Base-by-base conservation (phyloP, 2,888 invertebrate species). In the Aspidapion aeneum region DNA sequence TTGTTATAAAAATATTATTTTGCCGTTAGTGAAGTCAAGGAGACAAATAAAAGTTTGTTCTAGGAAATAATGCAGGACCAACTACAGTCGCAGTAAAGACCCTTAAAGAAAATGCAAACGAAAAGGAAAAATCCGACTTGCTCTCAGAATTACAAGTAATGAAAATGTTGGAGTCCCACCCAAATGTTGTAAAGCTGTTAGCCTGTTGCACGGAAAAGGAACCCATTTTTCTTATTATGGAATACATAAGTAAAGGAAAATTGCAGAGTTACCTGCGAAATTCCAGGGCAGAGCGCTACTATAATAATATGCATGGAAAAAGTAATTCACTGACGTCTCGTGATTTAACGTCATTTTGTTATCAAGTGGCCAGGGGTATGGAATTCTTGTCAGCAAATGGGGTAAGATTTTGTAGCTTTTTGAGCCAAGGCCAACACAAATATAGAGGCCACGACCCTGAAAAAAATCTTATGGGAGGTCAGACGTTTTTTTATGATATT, bases 21-120 rank as follows among this genome's bases (percentile, higher is more conserved):
- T n/a, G n/a, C n/a, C n/a, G n/a, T n/a, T n/a, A n/a, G n/a, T n/a
- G n/a, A n/a, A n/a, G n/a, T n/a, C n/a, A n/a, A n/a, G n/a, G n/a
- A n/a, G n/a, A n/a, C n/a, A n/a, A n/a, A n/a, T n/a, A n/a, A n/a
- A n/a, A n/a, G n/a, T 35, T 57, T 5, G 51, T 68, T 69, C 35
- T 58, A 87, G 89, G 87, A 21, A 83, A 84, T 69, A 89, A 90
- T 74, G 64, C 65, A 51, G 91, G 91, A 1, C 85, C 90, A 52
- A 86, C 88, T 48, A 90, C 91, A 1, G 96, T 96, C 0, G 96
- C 96, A 16, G 96, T 96, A 50, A 96, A 96, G 81, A 96, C 96
- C 0, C 82, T 95, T n/a, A 95, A 95, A 81, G 95, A 94, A 78
- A 93, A 93, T 73, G 94, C 95, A 0, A 90, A 90, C 0, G 94